A percentile compares a stretch with the other conserved stretches of the same genome.
phyloP scores from a whole-genome alignment of 1,140 invertebrate species.

The Drosophila tropicalis region DNA sequence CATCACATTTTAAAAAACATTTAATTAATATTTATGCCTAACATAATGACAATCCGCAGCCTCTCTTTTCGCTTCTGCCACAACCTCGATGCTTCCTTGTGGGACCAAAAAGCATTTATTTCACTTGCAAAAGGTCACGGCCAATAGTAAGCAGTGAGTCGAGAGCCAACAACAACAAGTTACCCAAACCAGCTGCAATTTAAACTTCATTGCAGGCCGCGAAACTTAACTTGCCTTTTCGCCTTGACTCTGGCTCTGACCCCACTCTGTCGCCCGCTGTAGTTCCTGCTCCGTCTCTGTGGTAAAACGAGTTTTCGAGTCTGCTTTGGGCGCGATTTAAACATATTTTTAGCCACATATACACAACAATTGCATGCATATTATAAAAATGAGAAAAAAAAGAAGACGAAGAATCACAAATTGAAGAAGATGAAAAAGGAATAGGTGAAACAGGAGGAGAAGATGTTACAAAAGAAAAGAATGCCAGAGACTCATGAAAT shows the following conservation, averaged over 20 bases:
- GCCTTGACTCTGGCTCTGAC: constrained; percentile 69
- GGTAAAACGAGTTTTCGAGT: constrained; percentile 20
- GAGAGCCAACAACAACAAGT: constrained; percentile 55
- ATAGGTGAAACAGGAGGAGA: neutral
- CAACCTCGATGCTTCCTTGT: neutral
- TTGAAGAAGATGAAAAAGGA: neutral
- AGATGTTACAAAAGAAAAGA: constrained; percentile 28
- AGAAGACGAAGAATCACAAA: constrained; percentile 14
- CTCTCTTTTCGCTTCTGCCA: neutral
- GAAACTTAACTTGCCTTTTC: constrained; percentile 34
- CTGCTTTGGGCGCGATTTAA: constrained; percentile 76
- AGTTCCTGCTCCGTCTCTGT: constrained; percentile 23
- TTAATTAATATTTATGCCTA: constrained; percentile 78
- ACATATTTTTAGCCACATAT: constrained; percentile 77
- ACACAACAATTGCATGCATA: constrained; percentile 79
- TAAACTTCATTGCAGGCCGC: constrained; percentile 51
- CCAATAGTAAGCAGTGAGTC: constrained; percentile 65
- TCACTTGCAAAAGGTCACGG: constrained; percentile 67
- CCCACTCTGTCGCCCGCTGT: constrained; percentile 38
- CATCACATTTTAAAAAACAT: constrained; percentile 62
- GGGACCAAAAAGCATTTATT: constrained; percentile 40
- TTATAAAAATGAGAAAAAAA: constrained; percentile 49
- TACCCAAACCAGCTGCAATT: constrained; percentile 60
- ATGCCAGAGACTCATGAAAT: constrained; percentile 59
- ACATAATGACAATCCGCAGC: constrained; percentile 43